phyloP scores from a whole-genome alignment of 2,113 vertebrate genomes.

The Ictalurus furcatus region DNA sequence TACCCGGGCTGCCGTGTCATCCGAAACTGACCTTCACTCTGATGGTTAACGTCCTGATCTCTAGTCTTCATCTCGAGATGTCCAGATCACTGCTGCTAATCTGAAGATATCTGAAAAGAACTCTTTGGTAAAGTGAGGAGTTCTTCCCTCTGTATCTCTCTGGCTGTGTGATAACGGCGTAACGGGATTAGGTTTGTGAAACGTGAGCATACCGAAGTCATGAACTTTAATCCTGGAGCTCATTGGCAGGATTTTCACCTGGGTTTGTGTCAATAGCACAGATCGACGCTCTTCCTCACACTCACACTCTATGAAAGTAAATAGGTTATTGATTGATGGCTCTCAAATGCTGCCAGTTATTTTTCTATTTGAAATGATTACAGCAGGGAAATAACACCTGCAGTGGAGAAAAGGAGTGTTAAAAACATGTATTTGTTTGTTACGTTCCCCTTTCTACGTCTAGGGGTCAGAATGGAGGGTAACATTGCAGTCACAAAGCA shows the following conservation, averaged over 20 bases:
- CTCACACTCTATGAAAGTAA: too few relatives aligned
- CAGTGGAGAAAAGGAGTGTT: neutral
- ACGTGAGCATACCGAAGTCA: slow-evolving; percentile 1
- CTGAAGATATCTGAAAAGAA: neutral
- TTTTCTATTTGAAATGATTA: neutral
- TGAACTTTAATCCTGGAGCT: slow-evolving; percentile 8
- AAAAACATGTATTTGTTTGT: neutral
- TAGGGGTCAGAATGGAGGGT: too few relatives aligned
- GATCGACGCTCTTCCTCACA: neutral
- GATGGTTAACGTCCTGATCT: neutral
- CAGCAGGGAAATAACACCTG: neutral
- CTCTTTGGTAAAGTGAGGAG: neutral
- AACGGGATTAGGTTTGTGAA: slow-evolving; percentile 29
- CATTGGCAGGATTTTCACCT: slow-evolving; percentile 19
- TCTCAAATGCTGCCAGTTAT: neutral
- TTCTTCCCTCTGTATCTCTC: neutral
- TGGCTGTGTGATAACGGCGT: neutral
- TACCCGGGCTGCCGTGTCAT: neutral
- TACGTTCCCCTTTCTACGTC: too few relatives aligned
- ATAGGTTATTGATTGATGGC: neutral
- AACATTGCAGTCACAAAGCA: too few relatives aligned
- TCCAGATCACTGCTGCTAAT: neutral
- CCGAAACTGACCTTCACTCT: neutral
- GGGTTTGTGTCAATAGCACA: neutral
- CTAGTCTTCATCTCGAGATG: neutral